Conservation (phyloP, 2,797 vertebrate genomes). For the Sebastes trivittatus region DNA sequence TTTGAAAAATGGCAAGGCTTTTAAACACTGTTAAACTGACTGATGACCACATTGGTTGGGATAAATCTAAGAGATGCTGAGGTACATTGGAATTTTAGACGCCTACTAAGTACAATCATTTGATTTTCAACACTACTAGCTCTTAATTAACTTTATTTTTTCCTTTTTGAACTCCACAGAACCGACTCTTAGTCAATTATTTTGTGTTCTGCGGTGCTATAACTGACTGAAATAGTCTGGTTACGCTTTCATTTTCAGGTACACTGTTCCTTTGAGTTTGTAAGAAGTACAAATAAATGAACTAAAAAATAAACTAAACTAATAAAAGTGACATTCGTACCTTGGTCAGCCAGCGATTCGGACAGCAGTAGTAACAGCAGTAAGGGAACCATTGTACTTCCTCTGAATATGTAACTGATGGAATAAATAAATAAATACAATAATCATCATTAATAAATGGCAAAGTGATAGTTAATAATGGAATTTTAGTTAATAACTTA, state of each 20-base stretch:
- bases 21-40: background rate
- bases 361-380: constrained; percentile 43
- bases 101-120: background rate
- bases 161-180: background rate
- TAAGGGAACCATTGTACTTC: constrained; percentile 32
- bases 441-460: background rate
- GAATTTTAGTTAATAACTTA: no score
- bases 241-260: background rate
- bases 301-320: background rate
- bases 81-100: background rate
- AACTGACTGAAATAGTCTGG: background rate
- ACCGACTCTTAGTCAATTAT: background rate
- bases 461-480: background rate
- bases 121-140: background rate
- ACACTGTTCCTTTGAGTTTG: background rate
- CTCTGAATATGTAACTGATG: background rate
- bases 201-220: background rate
- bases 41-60: background rate
- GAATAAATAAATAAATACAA: background rate
- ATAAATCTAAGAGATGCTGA: background rate
- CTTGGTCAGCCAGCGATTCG: background rate
- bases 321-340: background rate
- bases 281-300: no score
- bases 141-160: no score
- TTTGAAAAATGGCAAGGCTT: background rate